Percentiles rank a stretch among this genome's conserved stretches.
Conservation (phyloP, 1,140 invertebrate species). For the Pseudomyrmex gracilis region DNA sequence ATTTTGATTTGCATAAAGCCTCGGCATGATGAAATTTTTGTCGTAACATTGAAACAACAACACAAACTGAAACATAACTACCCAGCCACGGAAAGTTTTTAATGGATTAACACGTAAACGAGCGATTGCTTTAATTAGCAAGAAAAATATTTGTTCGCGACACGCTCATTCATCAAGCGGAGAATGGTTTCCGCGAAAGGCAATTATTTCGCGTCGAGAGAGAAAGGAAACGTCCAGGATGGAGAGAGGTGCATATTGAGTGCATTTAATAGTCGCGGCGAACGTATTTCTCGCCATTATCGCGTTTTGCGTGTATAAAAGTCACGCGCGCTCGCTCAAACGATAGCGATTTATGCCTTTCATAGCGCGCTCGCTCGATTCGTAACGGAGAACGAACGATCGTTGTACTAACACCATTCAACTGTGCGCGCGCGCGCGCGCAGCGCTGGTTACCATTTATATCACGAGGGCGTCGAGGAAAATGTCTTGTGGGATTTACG, state of each 20-base stretch:
- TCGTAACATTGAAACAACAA: slow-evolving; percentile 5
- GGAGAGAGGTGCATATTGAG: neutral
- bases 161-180: neutral
- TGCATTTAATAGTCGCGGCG: slow-evolving; percentile 1
- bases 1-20: neutral
- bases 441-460: slow-evolving; percentile 14
- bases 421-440: neutral
- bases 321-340: slow-evolving; percentile 41
- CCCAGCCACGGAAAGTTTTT: slow-evolving; percentile 1
- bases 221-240: neutral
- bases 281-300: slow-evolving; percentile 25
- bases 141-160: neutral
- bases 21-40: neutral
- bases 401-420: slow-evolving; percentile 46
- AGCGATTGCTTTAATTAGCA: neutral
- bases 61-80: neutral
- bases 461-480: slow-evolving; percentile 46
- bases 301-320: slow-evolving; percentile 35
- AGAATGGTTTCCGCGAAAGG: neutral
- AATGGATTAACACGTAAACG: neutral
- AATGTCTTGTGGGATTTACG: slow-evolving; percentile 56
- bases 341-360: slow-evolving; percentile 57
- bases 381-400: slow-evolving; percentile 15
- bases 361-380: slow-evolving; percentile 44
- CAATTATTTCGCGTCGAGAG: slow-evolving; percentile 3